phyloP scores from a whole-genome alignment of 2,797 vertebrate genomes.

The Etheostoma perlongum region DNA sequence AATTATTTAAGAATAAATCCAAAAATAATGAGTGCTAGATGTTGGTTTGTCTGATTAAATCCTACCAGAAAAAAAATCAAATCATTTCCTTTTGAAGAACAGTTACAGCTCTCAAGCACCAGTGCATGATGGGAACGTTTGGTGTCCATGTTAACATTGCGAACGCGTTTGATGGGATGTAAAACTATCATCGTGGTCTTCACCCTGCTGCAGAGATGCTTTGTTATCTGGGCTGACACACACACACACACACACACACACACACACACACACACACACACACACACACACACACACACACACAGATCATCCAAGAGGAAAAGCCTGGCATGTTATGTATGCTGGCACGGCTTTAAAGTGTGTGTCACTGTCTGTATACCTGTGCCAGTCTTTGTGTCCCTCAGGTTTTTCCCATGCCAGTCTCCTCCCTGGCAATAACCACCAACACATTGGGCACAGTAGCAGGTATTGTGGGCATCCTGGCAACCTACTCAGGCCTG shows the following conservation, averaged over 20 bases:
- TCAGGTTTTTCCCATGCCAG: constrained; percentile 47
- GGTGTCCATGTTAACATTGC: constrained; percentile 1
- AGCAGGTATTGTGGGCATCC: constrained; percentile 59
- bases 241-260: constrained; percentile 12
- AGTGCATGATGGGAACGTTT: constrained; percentile 53
- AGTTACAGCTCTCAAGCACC: constrained; percentile 9
- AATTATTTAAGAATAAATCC: not conserved
- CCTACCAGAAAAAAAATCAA: not conserved
- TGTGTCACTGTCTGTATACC: constrained; percentile 61
- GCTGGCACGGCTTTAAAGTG: constrained; percentile 70
- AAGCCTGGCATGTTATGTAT: constrained; percentile 58
- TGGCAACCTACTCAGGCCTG: constrained; percentile 50
- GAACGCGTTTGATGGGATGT: constrained; percentile 44
- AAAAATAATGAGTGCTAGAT: not conserved
- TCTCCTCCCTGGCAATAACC: constrained; percentile 57
- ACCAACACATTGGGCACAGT: constrained; percentile 50
- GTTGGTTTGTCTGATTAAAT: constrained; percentile 18
- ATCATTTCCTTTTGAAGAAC: not conserved
- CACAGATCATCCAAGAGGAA: constrained; percentile 44
- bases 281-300: constrained; percentile 34
- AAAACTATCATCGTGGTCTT: constrained; percentile 55
- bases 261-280: constrained; percentile 11
- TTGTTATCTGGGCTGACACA: constrained; percentile 62
- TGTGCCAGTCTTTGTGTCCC: constrained; percentile 68
- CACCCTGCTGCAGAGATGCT: constrained; percentile 47